These are phyloP conservation scores for Odontocerum albicorne DNA, from an alignment of 2,888 invertebrate genomes.

Conservation along the genomic window DNA sequence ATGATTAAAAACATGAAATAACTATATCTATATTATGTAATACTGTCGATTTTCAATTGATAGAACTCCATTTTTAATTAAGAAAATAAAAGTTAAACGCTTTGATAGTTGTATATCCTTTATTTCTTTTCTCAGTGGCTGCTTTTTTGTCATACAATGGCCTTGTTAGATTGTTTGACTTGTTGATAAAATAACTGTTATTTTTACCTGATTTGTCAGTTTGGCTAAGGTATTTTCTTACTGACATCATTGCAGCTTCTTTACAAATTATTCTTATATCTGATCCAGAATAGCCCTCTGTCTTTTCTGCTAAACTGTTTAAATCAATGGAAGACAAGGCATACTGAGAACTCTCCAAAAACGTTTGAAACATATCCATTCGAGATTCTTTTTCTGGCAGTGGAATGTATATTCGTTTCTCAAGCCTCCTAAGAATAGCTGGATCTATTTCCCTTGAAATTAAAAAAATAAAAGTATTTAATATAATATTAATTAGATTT, in stretches of 20 bases:
- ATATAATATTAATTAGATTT: too few species aligned
- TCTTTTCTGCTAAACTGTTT: constrained; percentile 54
- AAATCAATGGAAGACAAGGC: constrained; percentile 51
- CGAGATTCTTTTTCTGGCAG: constrained; percentile 72
- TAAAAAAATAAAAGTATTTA: too few species aligned
- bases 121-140: too few species aligned
- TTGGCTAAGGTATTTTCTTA: constrained; percentile 58
- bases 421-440: constrained; percentile 84
- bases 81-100: too few species aligned
- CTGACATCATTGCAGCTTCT: constrained; percentile 81
- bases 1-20: too few species aligned
- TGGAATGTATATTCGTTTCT: constrained; percentile 82
- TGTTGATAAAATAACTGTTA: background rate
- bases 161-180: constrained; percentile 6
- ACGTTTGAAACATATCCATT: constrained; percentile 66
- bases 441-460: constrained; percentile 80
- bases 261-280: constrained; percentile 87
- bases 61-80: too few species aligned
- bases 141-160: too few species aligned
- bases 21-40: too few species aligned
- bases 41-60: too few species aligned
- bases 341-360: constrained; percentile 55
- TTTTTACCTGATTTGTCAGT: constrained; percentile 10
- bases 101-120: too few species aligned
- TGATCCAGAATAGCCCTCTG: constrained; percentile 83